Base-by-base conservation (phyloP, 1,140 invertebrate species). In the Pomacea maculata region DNA sequence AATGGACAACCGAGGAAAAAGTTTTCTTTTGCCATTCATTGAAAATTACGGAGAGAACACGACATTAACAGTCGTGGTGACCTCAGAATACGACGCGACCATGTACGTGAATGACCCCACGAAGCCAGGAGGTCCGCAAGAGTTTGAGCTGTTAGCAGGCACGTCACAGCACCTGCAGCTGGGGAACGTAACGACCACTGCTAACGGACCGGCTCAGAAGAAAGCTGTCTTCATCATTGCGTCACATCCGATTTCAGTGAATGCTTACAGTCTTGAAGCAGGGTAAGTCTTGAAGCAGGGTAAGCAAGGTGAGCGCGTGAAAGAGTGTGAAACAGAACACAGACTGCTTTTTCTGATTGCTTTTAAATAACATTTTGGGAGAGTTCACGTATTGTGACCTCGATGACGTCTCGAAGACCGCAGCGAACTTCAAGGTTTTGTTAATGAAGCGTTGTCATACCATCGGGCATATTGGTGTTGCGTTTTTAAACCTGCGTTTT, bases 151-250 rank as follows among this genome's bases (percentile, higher is more conserved):
- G 57, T 17, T 61, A 17, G 19, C 77, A 70, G 77, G 77, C 15
- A 29, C 34, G n/a, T 78, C 77, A 25, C n/a, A 55, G 29, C 77
- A 71, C 52, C 65, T 78, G 45, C 29, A 34, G 8, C 52, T 78
- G 45, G 52, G 65, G 34, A 10, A 21, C 34, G 77, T 78, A n/a
- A 45, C 67, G 21, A 25, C 68, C n/a, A 67, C 65, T 11, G 29
- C 77, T 67, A 70, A 71, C 68, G 52, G 70, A 25, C 65, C 57
- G n/a, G 45, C 52, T 4, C 63, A 78, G 67, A 70, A 71, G 67
- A 78, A 78, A 54, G 67, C 77, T n/a, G 77, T 78, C 34, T 45
- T 78, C n/a, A 54, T 78, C 4, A n/a, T 78, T n/a, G 77, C 77
- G 21, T 71, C 77, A 12, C 77, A 78, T 15, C 77, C 77, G 10